A percentile compares a stretch with the other conserved stretches of the same genome.
These are phyloP conservation scores for Hirundo rustica DNA, from an alignment of 2,797 vertebrate species.

Conservation along the genomic window DNA sequence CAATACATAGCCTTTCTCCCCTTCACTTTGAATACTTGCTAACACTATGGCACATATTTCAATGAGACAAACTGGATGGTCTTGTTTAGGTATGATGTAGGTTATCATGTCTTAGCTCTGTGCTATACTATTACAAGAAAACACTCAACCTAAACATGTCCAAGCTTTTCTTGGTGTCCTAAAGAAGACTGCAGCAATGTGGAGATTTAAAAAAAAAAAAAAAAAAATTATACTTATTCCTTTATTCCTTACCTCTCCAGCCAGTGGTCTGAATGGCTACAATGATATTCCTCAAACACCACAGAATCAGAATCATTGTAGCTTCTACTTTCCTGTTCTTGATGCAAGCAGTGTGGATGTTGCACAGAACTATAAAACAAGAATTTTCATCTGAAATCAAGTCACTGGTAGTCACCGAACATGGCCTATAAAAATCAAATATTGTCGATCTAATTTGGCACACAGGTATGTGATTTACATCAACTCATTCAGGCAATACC, in stretches of 20 bases:
- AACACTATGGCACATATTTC: not conserved
- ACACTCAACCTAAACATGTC: fast-evolving
- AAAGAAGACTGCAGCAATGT: not conserved
- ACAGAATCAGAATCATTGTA: not conserved
- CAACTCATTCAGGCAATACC: not conserved
- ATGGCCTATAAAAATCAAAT: not conserved
- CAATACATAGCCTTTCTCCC: not conserved
- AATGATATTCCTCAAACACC: not conserved
- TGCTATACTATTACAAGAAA: not conserved
- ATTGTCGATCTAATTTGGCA: not conserved
- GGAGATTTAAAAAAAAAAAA: not conserved
- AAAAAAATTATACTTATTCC: not conserved
- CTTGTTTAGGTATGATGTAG: not conserved
- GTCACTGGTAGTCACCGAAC: not conserved
- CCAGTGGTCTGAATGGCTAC: not conserved
- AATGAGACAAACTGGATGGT: not conserved
- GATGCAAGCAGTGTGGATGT: not conserved
- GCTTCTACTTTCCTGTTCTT: not conserved
- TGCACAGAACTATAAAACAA: slow-evolving; percentile 21
- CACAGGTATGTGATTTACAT: fast-evolving
- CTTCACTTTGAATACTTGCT: not conserved
- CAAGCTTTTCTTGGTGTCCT: not conserved
- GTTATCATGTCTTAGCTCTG: not conserved
- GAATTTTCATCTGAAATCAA: not conserved
- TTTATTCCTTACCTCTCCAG: slow-evolving; percentile 1